Percentiles rank a stretch among this genome's conserved stretches.
These are phyloP conservation scores for Stegodyphus mimosarum DNA, from an alignment of 1,140 invertebrate species.

Conservation along the genomic window DNA sequence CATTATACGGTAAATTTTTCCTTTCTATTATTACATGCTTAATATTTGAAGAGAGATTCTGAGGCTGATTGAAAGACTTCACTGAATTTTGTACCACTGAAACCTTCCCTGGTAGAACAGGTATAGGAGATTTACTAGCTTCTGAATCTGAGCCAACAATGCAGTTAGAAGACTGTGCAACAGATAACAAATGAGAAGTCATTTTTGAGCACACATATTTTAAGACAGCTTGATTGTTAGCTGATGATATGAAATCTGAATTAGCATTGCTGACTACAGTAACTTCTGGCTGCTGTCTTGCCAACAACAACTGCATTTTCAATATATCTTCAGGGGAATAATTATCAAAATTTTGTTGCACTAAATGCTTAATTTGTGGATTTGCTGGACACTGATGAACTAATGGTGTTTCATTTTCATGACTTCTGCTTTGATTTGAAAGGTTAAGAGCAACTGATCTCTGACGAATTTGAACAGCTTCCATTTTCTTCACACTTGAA, in stretches of 20 bases:
- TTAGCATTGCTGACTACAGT: conserved; percentile 1
- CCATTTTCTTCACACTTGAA: conserved; percentile 56
- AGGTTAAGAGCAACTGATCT: conserved; percentile 44
- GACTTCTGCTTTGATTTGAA: not conserved
- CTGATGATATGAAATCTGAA: not conserved
- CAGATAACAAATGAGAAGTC: conserved; percentile 47
- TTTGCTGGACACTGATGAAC: conserved; percentile 1
- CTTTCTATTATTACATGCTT: conserved; percentile 37
- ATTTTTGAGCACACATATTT: conserved; percentile 56
- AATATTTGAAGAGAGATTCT: conserved; percentile 40
- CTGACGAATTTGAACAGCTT: conserved; percentile 50
- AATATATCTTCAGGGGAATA: conserved; percentile 41
- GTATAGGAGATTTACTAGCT: conserved; percentile 40
- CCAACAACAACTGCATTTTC: conserved; percentile 53
- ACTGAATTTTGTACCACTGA: not conserved
- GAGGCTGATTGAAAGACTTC: conserved; percentile 1
- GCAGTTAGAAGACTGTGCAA: conserved; percentile 34
- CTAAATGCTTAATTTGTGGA: conserved; percentile 22
- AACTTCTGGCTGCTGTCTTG: conserved; percentile 32
- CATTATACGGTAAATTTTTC: conserved; percentile 10
- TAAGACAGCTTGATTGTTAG: conserved; percentile 40
- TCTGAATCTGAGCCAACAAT: conserved; percentile 45
- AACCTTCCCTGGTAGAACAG: not conserved
- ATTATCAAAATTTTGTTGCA: conserved; percentile 44
- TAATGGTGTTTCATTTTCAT: not conserved